phyloP scores from a whole-genome alignment of 2,888 invertebrate species.

The Diloba caeruleocephala region DNA sequence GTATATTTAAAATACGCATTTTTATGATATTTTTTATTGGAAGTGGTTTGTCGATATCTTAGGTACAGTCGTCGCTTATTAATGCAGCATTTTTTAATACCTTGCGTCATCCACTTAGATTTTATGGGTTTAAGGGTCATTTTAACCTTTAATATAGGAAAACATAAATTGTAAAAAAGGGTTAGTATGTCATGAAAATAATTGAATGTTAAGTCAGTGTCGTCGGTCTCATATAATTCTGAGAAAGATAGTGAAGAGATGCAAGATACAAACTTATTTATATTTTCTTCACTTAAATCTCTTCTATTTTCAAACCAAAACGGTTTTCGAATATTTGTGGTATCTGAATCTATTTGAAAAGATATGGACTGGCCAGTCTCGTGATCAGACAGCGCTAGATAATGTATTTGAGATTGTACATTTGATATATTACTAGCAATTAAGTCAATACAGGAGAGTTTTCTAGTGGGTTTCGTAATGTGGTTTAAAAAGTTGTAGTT shows the following conservation, averaged over 20 bases:
- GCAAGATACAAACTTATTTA: not conserved
- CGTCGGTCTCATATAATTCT: not conserved
- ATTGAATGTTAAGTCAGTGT: too few relatives aligned
- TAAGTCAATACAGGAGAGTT: too few relatives aligned
- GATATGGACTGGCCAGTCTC: not conserved
- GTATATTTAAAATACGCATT: not conserved
- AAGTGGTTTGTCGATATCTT: not conserved
- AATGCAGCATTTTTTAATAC: not conserved
- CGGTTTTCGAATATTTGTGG: not conserved
- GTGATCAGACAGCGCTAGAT: not conserved
- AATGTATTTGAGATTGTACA: not conserved
- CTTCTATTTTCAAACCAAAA: conserved; percentile 1
- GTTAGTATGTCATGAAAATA: not conserved
- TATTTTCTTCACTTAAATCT: not conserved
- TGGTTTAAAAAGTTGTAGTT: not conserved
- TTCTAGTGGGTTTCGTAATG: not conserved
- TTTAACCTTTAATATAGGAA: not conserved
- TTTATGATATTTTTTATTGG: not conserved
- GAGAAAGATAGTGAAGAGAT: not conserved
- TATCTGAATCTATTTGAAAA: not conserved
- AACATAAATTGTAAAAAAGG: conserved; percentile 1
- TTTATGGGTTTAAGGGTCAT: conserved; percentile 1
- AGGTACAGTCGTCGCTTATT: not conserved
- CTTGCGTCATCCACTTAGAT: conserved; percentile 3
- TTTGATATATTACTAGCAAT: not conserved